phyloP scores from a whole-genome alignment of 1,140 invertebrate species.

The Pentalonia nigronervosa region DNA sequence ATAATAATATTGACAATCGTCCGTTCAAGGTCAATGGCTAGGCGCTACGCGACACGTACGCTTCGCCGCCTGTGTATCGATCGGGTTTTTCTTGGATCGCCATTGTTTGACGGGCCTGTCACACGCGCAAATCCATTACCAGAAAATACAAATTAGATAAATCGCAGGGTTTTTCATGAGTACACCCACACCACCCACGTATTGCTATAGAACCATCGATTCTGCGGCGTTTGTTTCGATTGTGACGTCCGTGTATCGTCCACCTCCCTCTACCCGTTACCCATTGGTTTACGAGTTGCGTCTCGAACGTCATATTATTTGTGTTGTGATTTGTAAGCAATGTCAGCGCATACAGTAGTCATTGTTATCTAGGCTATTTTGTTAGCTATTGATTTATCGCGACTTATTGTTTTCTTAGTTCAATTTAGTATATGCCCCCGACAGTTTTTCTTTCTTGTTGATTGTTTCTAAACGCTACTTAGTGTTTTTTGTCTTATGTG shows the following conservation, averaged over 20 bases:
- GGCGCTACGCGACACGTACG: not conserved
- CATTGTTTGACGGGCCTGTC: not conserved
- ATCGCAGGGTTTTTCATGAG: not conserved
- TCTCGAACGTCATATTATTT: not conserved
- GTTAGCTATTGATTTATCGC: not conserved
- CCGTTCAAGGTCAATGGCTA: conserved; percentile 21
- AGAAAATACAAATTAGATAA: not conserved
- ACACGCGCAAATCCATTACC: not conserved
- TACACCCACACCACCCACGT: not conserved
- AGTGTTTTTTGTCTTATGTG: not conserved
- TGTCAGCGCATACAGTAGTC: not conserved
- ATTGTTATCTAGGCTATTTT: not conserved
- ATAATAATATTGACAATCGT: not conserved
- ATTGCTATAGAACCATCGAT: not conserved
- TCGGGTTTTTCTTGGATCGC: not conserved
- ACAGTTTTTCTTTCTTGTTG: not conserved
- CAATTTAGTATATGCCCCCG: not conserved
- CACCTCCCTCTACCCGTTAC: not conserved
- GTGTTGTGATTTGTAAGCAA: not conserved
- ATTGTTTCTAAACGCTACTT: not conserved
- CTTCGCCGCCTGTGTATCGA: not conserved
- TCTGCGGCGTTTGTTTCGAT: not conserved
- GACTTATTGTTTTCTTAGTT: not conserved
- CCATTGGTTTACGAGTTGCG: not conserved
- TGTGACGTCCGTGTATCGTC: not conserved